phyloP scores from a whole-genome alignment of 2,113 vertebrate genomes.

The Callaeas wilsoni region DNA sequence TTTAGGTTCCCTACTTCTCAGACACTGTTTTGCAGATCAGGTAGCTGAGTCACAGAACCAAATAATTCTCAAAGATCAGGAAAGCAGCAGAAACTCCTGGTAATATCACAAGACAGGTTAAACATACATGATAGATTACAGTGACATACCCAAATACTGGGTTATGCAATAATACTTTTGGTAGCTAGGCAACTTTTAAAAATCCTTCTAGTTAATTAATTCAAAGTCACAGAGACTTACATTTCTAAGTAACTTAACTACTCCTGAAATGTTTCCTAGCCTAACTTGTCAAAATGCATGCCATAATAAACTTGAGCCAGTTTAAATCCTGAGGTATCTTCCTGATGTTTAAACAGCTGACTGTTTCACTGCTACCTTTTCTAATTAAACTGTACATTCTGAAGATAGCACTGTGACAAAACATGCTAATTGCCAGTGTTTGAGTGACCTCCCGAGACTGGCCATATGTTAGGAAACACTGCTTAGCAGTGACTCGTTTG shows the following conservation, averaged over 20 bases:
- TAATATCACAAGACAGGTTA: neutral
- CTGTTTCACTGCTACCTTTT: slow-evolving; percentile 38
- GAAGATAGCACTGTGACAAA: slow-evolving; percentile 59
- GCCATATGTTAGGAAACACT: slow-evolving; percentile 44
- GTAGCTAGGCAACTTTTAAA: neutral
- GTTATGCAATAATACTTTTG: neutral
- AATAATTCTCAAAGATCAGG: neutral
- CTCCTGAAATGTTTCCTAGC: neutral
- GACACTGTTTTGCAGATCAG: neutral
- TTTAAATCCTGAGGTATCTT: slow-evolving; percentile 20
- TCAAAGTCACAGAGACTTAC: neutral
- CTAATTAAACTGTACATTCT: slow-evolving; percentile 60
- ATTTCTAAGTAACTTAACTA: neutral
- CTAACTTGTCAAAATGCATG: neutral
- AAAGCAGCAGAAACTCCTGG: neutral
- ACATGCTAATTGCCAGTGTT: slow-evolving; percentile 50
- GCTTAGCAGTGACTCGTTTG: neutral
- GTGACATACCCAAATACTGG: neutral
- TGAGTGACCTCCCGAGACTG: slow-evolving; percentile 41
- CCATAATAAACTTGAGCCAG: neutral
- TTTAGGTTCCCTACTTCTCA: neutral
- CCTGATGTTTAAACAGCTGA: slow-evolving; percentile 40
- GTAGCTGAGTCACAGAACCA: neutral
- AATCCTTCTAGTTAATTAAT: neutral
- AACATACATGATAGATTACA: neutral